A percentile compares a stretch with the other conserved stretches of the same genome.
Conservation (phyloP, 2,888 invertebrate species). For the Salticus scenicus region DNA sequence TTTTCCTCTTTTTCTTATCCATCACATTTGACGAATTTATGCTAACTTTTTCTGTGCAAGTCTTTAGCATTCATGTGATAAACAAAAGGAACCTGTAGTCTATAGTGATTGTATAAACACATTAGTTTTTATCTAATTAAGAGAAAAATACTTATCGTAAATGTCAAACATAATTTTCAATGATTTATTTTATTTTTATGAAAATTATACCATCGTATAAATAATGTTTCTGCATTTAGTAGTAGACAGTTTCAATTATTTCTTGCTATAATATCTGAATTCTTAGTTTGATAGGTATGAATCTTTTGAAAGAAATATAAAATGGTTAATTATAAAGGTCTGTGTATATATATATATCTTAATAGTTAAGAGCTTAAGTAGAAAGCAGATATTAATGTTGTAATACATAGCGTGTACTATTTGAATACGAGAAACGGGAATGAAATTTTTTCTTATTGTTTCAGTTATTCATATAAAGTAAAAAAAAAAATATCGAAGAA, state of each 20-base stretch:
- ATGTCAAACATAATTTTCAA: too few relatives aligned
- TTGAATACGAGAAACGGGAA: not conserved
- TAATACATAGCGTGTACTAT: constrained; percentile 18
- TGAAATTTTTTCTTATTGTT: constrained; percentile 3
- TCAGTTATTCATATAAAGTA: not conserved
- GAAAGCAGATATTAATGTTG: constrained; percentile 21
- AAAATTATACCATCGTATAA: too few relatives aligned
- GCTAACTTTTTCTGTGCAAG: too few relatives aligned
- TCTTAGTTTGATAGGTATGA: not conserved
- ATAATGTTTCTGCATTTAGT: not conserved
- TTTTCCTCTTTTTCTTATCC: too few relatives aligned
- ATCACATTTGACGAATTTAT: too few relatives aligned
- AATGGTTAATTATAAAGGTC: constrained; percentile 18
- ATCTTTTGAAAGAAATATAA: constrained; percentile 2
- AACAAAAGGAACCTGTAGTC: too few relatives aligned
- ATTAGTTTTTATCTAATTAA: too few relatives aligned
- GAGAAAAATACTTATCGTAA: too few relatives aligned
- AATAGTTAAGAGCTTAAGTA: constrained; percentile 34
- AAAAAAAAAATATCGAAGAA: not conserved
- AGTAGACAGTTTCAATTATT: not conserved
- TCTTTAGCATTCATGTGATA: too few relatives aligned
- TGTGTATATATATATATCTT: constrained; percentile 14
- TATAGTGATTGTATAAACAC: too few relatives aligned
- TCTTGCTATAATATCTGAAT: constrained; percentile 1
- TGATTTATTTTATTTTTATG: too few relatives aligned